phyloP scores from a whole-genome alignment of 37 sponge, comb jelly and placozoan genomes.

The Amphimedon queenslandica region DNA sequence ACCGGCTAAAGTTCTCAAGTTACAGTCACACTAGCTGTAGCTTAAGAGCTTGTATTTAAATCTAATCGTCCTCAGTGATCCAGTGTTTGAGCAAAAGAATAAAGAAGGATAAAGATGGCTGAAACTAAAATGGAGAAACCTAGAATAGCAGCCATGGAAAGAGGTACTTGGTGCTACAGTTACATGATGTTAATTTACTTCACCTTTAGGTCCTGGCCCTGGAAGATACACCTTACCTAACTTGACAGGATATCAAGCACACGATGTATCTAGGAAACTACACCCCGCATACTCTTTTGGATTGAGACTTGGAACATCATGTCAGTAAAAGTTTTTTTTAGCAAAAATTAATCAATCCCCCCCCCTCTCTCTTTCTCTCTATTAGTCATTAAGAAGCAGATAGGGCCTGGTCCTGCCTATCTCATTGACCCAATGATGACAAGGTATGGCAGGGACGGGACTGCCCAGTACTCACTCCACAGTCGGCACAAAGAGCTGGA shows the following conservation, averaged over 20 bases:
- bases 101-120: too few relatives aligned
- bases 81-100: too few relatives aligned
- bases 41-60: too few relatives aligned
- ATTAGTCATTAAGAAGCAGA: slow-evolving; percentile 74
- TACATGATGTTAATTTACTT: background rate
- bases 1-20: too few relatives aligned
- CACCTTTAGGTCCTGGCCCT: slow-evolving; percentile 84
- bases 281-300: slow-evolving; percentile 89
- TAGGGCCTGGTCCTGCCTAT: slow-evolving; percentile 89
- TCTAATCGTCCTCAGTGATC: too few relatives aligned
- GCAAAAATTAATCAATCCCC: background rate
- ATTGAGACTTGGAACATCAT: slow-evolving; percentile 56
- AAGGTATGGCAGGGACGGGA: slow-evolving; percentile 78
- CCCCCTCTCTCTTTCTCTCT: background rate
- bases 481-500: slow-evolving; percentile 77
- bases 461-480: slow-evolving; percentile 76
- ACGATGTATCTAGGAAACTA: slow-evolving; percentile 65
- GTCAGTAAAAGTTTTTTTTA: slow-evolving; percentile 22
- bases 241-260: slow-evolving; percentile 58
- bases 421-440: slow-evolving; percentile 78
- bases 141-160: slow-evolving; percentile 79
- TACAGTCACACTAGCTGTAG: too few relatives aligned
- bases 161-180: slow-evolving; percentile 34
- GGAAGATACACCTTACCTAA: slow-evolving; percentile 80
- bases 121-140: too few relatives aligned